Base-by-base conservation (phyloP, 1,140 invertebrate genomes). In the Drosophila quadrilineata region DNA sequence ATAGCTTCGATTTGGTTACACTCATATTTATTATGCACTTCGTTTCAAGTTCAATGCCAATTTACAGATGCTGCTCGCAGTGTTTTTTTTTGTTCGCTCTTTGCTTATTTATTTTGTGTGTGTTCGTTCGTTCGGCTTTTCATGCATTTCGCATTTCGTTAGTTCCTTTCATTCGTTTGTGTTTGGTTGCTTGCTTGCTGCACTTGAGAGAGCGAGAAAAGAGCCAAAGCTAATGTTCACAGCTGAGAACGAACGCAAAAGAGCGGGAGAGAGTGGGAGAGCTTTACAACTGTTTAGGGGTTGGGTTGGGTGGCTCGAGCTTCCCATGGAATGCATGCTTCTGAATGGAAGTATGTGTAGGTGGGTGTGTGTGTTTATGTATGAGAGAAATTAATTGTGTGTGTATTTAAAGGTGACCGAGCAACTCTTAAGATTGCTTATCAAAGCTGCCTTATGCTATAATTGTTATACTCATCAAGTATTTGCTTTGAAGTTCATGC, bases 11-110 rank as follows among this genome's bases (percentile, higher is more conserved):
- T 46, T 36, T 28, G 12, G 5, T 16, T n/a, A 4, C 49, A 36
- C 26, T 41, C 43, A 16, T 9, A 31, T 29, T 10, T 12, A 35
- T 31, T n/a, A 33, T 54, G 24, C 24, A 40, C 40, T 57, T 56
- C 62, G 60, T 57, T 69, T 60, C 76, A 82, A 84, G 77, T 84
- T 82, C 69, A 82, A 62, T 84, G 70, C 49, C 70, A 72, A 72
- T 38, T 65, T 58, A 36, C 35, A 54, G 70, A 36, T 26, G 60
- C 49, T 59, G 41, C 36, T 45, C 38, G 19, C 48, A 24, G 10
- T 19, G 35, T 49, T 36, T 56, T 65, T 56, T 35, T 43, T 33
- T 28, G n/a, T 63, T 58, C 45, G 49, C 22, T 17, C 45, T 59
- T 46, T 65, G 22, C 28, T 28, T 28, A 17, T 1, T 21, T 16